phyloP scores from a whole-genome alignment of 2,888 invertebrate species.

The Mystacides longicornis region DNA sequence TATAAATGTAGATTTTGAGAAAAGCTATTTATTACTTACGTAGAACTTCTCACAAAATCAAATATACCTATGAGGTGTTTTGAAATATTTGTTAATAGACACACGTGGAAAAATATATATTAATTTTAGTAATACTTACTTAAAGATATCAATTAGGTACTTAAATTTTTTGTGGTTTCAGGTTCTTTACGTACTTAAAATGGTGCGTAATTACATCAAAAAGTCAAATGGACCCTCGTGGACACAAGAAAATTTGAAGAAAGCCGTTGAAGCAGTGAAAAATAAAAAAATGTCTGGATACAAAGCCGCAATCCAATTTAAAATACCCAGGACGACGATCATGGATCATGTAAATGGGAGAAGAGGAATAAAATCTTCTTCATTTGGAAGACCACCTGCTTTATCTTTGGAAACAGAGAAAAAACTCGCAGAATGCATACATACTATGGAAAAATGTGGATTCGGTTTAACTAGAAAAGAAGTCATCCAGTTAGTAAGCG shows the following conservation, averaged over 20 bases:
- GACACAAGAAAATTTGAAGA: not conserved
- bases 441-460: constrained; percentile 30
- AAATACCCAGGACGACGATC: constrained; percentile 25
- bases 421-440: constrained; percentile 27
- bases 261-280: not conserved
- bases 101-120: too few species aligned
- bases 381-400: constrained; percentile 27
- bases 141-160: too few species aligned
- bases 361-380: constrained; percentile 23
- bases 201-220: too few species aligned
- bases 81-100: too few species aligned
- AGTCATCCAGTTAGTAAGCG: constrained; percentile 28
- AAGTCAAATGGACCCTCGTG: too few species aligned
- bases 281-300: not conserved
- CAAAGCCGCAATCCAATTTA: constrained; percentile 12
- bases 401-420: constrained; percentile 28
- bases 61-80: too few species aligned
- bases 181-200: too few species aligned
- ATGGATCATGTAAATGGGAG: constrained; percentile 25
- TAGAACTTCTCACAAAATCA: too few species aligned
- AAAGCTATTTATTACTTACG: too few species aligned
- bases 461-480: constrained; percentile 32
- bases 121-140: too few species aligned
- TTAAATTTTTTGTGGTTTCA: too few species aligned
- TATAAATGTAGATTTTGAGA: too few species aligned